Evolutionary conservation across 2,888 invertebrate genomes (phyloP).

Genomic region (Parnassius smintheus): DNA sequence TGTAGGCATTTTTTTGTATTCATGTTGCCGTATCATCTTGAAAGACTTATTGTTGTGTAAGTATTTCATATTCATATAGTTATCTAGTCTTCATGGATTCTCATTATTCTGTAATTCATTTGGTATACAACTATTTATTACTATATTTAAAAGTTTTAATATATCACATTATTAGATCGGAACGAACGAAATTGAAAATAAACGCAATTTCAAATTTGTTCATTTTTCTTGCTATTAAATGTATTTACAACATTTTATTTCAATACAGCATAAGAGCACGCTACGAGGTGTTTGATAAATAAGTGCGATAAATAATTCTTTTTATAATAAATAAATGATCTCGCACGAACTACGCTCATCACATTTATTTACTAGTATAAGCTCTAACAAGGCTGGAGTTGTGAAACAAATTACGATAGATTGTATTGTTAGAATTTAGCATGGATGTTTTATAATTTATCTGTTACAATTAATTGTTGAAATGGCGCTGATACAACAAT

Average conservation of each 20-base stretch:
- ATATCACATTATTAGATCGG: conserved; percentile 51
- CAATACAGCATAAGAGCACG: conserved; percentile 20
- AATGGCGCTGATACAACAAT: conserved; percentile 70
- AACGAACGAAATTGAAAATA: conserved; percentile 27
- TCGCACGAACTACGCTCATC: conserved; percentile 6
- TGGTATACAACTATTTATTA: conserved; percentile 54
- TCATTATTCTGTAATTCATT: conserved; percentile 73
- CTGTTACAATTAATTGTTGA: conserved; percentile 75
- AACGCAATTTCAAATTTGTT: background rate
- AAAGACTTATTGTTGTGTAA: conserved; percentile 80
- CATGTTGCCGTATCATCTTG: conserved; percentile 76
- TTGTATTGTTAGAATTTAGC: conserved; percentile 74
- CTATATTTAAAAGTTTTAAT: conserved; percentile 54
- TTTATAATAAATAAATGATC: background rate
- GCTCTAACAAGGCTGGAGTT: conserved; percentile 55
- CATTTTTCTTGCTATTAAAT: background rate
- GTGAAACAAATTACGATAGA: conserved; percentile 64
- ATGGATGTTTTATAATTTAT: conserved; percentile 73
- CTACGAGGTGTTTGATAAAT: conserved; percentile 4
- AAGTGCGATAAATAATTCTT: conserved; percentile 1
- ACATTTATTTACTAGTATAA: conserved; percentile 14
- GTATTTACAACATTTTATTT: background rate
- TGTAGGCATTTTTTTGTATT: conserved; percentile 69
- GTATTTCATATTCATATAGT: conserved; percentile 80
- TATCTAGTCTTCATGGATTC: conserved; percentile 78